Evolutionary conservation across 2,888 invertebrate species (phyloP).

Genomic region (Agrilus biguttatus): DNA sequence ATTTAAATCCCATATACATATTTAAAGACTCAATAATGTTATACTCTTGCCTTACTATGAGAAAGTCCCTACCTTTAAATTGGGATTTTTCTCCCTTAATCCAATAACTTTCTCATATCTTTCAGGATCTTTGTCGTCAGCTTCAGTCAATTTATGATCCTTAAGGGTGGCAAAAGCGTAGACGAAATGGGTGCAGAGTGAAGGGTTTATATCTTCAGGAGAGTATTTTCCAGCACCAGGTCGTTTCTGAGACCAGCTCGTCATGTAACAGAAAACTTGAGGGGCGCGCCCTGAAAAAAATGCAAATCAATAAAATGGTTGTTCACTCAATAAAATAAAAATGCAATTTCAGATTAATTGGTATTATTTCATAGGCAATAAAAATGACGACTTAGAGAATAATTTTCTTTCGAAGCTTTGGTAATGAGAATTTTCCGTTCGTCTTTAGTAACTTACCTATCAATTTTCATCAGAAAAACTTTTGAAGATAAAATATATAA

Average conservation of each 20-base stretch:
- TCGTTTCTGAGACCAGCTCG: conserved; percentile 91
- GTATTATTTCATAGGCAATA: too few relatives aligned
- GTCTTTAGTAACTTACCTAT: too few relatives aligned
- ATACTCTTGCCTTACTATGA: too few relatives aligned
- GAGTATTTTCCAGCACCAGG: conserved; percentile 77
- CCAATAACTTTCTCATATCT: conserved; percentile 77
- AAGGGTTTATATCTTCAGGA: conserved; percentile 78
- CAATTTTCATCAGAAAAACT: too few relatives aligned
- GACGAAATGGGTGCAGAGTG: conserved; percentile 85
- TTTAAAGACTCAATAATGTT: too few relatives aligned
- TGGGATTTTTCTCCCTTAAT: conserved; percentile 75
- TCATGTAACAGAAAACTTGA: conserved; percentile 87
- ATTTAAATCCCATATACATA: too few relatives aligned
- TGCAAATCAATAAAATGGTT: neutral
- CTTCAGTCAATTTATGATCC: conserved; percentile 68
- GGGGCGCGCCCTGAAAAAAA: conserved; percentile 56
- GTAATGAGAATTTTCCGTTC: too few relatives aligned
- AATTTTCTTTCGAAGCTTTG: too few relatives aligned
- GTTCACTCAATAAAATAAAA: too few relatives aligned
- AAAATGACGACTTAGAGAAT: too few relatives aligned
- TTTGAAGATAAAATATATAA: too few relatives aligned
- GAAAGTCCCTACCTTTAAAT: conserved; percentile 50
- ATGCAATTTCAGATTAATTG: too few relatives aligned
- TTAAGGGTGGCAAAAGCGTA: conserved; percentile 89
- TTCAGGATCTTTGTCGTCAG: conserved; percentile 67